Conservation (phyloP, 2,888 invertebrate genomes). For the Philonicus albiceps region DNA sequence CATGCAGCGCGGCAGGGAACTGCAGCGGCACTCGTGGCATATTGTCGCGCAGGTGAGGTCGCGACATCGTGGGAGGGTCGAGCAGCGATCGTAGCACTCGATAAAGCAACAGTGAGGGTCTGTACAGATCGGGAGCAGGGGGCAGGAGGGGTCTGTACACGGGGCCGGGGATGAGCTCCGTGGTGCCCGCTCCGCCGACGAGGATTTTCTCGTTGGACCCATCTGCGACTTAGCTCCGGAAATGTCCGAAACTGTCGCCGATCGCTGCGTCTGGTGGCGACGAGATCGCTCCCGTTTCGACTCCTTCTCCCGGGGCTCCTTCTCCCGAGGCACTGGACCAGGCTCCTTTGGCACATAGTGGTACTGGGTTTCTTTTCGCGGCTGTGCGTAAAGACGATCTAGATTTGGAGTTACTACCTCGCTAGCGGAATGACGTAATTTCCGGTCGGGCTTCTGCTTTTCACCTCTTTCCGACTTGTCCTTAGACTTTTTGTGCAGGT, state of each 20-base stretch:
- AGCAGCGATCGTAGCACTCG: constrained; percentile 54
- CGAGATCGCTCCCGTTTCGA: constrained; percentile 62
- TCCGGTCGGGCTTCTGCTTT: constrained; percentile 54
- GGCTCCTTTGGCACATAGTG: constrained; percentile 60
- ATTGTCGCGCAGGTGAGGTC: constrained; percentile 55
- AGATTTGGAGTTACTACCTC: constrained; percentile 59
- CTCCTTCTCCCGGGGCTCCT: constrained; percentile 57
- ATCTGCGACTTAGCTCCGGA: constrained; percentile 55
- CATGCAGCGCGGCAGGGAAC: constrained; percentile 59
- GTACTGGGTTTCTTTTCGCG: constrained; percentile 59
- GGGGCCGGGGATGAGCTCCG: constrained; percentile 58
- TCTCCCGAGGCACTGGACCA: constrained; percentile 47
- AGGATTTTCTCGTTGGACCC: constrained; percentile 57
- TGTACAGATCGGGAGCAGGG: constrained; percentile 61
- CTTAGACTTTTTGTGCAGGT: constrained; percentile 51
- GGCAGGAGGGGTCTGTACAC: constrained; percentile 63
- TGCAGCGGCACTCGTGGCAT: constrained; percentile 61
- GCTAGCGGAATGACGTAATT: constrained; percentile 61
- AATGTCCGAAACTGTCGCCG: constrained; percentile 63
- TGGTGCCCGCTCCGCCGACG: constrained; percentile 61
- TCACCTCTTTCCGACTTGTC: constrained; percentile 45
- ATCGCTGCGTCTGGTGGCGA: constrained; percentile 63
- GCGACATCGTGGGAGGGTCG: constrained; percentile 50
- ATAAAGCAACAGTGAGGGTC: constrained; percentile 62
- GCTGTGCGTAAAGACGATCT: constrained; percentile 59